Conservation (phyloP, 1,140 invertebrate genomes). For the Drosophila sucinea region DNA sequence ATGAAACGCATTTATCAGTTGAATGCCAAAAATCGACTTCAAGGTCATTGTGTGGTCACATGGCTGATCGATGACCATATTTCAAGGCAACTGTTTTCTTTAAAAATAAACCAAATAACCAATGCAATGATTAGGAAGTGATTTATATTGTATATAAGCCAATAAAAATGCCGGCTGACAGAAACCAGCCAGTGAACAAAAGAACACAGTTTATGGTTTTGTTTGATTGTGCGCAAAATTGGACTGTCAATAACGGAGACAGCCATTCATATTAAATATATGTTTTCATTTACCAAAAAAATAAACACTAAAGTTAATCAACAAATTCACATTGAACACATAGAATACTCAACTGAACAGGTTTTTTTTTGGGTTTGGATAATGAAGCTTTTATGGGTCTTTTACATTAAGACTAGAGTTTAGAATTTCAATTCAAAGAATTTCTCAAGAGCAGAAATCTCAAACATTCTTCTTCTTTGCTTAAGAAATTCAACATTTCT, state of each 20-base stretch:
- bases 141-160: constrained; percentile 38
- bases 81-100: constrained; percentile 4
- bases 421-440: too few relatives aligned
- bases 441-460: too few relatives aligned
- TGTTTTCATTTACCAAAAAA: background rate
- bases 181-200: background rate
- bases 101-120: constrained; percentile 54
- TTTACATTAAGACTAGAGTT: too few relatives aligned
- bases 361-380: too few relatives aligned
- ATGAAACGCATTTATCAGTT: constrained; percentile 64
- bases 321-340: background rate
- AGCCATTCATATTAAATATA: background rate
- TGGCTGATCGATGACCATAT: constrained; percentile 62
- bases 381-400: too few relatives aligned
- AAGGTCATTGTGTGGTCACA: constrained; percentile 52
- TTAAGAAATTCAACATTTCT: too few relatives aligned
- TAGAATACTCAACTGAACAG: too few relatives aligned
- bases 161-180: background rate
- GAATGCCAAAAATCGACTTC: constrained; percentile 38
- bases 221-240: background rate
- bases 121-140: constrained; percentile 55
- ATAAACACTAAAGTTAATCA: background rate
- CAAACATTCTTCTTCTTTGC: too few relatives aligned
- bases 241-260: background rate
- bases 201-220: background rate